Evolutionary conservation across 2,888 invertebrate genomes (phyloP), one percentile per base, ranked within the genome.

Genomic region (Heliconius charithonia): DNA sequence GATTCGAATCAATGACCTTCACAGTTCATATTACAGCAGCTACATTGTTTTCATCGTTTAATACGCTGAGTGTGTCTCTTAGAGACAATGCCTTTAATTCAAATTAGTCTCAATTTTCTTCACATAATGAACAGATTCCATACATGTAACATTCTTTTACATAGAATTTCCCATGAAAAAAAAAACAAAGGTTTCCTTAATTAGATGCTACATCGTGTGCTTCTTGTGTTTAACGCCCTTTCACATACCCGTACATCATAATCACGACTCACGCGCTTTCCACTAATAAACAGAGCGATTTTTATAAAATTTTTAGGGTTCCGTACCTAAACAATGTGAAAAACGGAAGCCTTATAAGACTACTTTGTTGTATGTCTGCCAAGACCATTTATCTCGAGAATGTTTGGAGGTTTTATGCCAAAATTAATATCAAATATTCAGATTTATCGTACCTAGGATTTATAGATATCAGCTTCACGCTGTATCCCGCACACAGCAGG

Each of bases 101-200:
- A 72, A 73, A 22, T 66, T 72, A 66, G 29, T 66, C 67, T 27
- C 10, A 65, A 78, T 78, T 80, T 80, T 78, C 80, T 71, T 80
- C 76, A 78, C 76, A 80, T 70, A 74, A 78, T 78, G 76, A 78
- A 71, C 51, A 74, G 73, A 56, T 69, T 70, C 73, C 78, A 65
- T 76, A 45, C 51, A 32, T 69, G 62, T 78, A n/a, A 73, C 78
- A 78, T 80, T 80, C 78, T 70, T 74, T 69, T 51, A n/a, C 75
- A 73, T 66, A 51, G 63, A 41, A 69, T 75, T 80, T 75, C 80
- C 65, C 78, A 78, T 45, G 70, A 70, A 75, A 73, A 70, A 75
- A 73, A 59, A 75, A 32, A 80, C 80, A 80, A 80, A 78, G 74
- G 76, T 76, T 32, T 78, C 45, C 69, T 76, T 80, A 80, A 80